Evolutionary conservation across 2,797 vertebrate genomes (phyloP), one percentile per base, ranked within the genome.

Genomic region (Mareca penelope): DNA sequence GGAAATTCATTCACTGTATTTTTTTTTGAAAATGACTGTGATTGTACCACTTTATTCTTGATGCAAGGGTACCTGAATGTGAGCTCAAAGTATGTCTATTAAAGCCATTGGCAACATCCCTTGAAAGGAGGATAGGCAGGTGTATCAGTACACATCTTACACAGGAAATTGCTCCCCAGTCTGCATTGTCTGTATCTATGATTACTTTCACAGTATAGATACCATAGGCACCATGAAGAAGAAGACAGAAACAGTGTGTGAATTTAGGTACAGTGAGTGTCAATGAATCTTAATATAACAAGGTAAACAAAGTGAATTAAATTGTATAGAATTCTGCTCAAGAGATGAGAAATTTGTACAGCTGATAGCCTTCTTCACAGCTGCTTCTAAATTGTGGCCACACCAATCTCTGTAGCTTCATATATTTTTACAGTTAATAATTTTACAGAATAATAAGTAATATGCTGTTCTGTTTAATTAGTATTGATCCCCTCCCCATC

Each of bases 261-360:
- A 64, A 68, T 79, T 81, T 75, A 39, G 60, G 15, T 11, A 4
- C 6, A 6, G 2, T 84, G 7, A 6, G 2, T 84, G 6, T 42
- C 17, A 16, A 44, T 87, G 7, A 15, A 24, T 64, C 31, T 84
- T 56, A 81, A 78, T 86, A 55, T 39, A 71, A 11, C 42, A 57
- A 48, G 37, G 19, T n/a, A 76, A 85, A 84, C 12, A 15, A 56
- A 64, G 14, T 37, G 46, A 89, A 88, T 8, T 42, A 56, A 53
- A 60, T 18, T 28, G 26, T 22, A 12, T 3, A 68, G 37, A 76
- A 12, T 33, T 73, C 99, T 59, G 99, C 98, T 28, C 99, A 99
- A 96, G 99, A 99, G 98, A 99, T 99, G 85, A 97, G 96, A 24
- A 28, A 56, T 24, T 40, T 29, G 31, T 19, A 11, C 15, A 14